Evolutionary conservation across 2,113 vertebrate genomes (phyloP).

Genomic region (Caranx ignobilis): DNA sequence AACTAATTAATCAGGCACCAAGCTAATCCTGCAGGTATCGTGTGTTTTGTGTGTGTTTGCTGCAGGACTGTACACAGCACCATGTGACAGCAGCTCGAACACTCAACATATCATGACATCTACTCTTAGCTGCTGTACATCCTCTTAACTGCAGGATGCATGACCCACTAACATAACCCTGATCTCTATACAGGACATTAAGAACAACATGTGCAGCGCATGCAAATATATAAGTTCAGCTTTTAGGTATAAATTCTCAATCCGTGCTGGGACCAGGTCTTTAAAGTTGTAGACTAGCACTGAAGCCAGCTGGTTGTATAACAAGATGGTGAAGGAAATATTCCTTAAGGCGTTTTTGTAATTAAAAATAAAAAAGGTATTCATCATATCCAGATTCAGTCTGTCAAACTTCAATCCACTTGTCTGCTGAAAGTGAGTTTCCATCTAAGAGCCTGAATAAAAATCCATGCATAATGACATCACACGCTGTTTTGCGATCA

Average conservation of each 20-base stretch:
- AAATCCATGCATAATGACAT: too few relatives aligned
- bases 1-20: background rate
- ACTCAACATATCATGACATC: conserved; percentile 32
- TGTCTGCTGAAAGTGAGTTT: too few relatives aligned
- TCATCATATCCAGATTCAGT: too few relatives aligned
- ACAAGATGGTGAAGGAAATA: too few relatives aligned
- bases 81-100: background rate
- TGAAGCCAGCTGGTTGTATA: too few relatives aligned
- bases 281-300: background rate
- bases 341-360: too few relatives aligned
- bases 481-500: too few relatives aligned
- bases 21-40: background rate
- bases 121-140: conserved; percentile 30
- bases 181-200: background rate
- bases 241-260: background rate
- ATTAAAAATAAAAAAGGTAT: too few relatives aligned
- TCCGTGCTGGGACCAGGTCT: background rate
- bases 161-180: conserved; percentile 18
- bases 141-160: conserved; percentile 42
- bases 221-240: background rate
- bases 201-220: background rate
- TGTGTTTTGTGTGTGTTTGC: background rate
- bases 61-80: background rate
- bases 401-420: too few relatives aligned
- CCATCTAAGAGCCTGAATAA: too few relatives aligned